phyloP scores from a whole-genome alignment of 1,140 invertebrate species.

The Spodoptera litura region DNA sequence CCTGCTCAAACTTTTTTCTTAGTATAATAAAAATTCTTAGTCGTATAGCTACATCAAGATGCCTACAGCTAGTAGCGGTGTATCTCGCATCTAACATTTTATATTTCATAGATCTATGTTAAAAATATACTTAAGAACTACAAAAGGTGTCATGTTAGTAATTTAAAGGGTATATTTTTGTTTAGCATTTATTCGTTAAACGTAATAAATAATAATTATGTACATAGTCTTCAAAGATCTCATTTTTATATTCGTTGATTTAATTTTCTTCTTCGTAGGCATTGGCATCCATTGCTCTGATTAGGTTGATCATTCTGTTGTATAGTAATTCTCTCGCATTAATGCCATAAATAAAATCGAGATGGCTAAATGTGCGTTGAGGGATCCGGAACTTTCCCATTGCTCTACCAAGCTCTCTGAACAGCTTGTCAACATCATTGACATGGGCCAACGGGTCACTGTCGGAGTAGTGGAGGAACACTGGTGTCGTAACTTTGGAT shows the following conservation, averaged over 20 bases:
- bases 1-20: too few relatives aligned
- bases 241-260: background rate
- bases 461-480: constrained; percentile 90
- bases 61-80: too few relatives aligned
- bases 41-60: too few relatives aligned
- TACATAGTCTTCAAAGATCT: too few relatives aligned
- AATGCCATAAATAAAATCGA: constrained; percentile 88
- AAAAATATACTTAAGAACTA: too few relatives aligned
- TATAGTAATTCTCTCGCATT: constrained; percentile 82
- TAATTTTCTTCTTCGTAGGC: background rate
- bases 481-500: constrained; percentile 87
- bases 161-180: too few relatives aligned
- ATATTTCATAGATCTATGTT: too few relatives aligned
- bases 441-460: constrained; percentile 90
- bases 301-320: constrained; percentile 76
- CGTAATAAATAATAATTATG: too few relatives aligned
- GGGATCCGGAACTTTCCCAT: constrained; percentile 77
- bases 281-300: constrained; percentile 65
- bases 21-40: too few relatives aligned
- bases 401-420: constrained; percentile 86
- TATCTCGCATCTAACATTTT: too few relatives aligned
- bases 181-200: too few relatives aligned
- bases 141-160: too few relatives aligned
- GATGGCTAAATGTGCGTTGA: constrained; percentile 84
- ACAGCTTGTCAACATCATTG: constrained; percentile 87